A percentile compares a stretch with the other conserved stretches of the same genome.
Evolutionary conservation across 2,888 invertebrate genomes (phyloP).

Genomic region (Phania funesta): DNA sequence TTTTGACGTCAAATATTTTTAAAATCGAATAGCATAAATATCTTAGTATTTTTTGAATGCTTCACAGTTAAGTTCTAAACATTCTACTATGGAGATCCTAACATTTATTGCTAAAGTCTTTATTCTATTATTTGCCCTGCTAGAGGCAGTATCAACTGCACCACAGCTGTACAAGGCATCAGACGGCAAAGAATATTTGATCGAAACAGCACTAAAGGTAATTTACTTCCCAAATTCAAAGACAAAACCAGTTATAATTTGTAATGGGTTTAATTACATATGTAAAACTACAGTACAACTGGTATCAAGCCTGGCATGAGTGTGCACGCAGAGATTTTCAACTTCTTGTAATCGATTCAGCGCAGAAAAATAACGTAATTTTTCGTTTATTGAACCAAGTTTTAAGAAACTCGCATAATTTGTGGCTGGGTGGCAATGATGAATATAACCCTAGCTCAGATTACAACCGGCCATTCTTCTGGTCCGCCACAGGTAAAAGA

Average conservation of each 20-base stretch:
- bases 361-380: not conserved
- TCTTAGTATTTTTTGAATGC: not conserved
- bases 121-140: not conserved
- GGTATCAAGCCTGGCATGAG: constrained; percentile 22
- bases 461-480: constrained; percentile 9
- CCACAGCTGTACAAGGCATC: not conserved
- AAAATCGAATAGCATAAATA: not conserved
- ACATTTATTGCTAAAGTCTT: not conserved
- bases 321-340: constrained; percentile 29
- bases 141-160: not conserved
- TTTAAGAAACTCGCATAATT: not conserved
- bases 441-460: not conserved
- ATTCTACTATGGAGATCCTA: not conserved
- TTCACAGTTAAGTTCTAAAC: not conserved
- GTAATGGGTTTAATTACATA: not conserved
- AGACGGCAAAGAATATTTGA: constrained; percentile 35
- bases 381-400: not conserved
- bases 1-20: not conserved
- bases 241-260: not conserved
- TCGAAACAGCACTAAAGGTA: constrained; percentile 40
- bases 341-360: constrained; percentile 22
- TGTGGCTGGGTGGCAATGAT: constrained; percentile 43
- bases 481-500: constrained; percentile 6
- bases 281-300: constrained; percentile 25
- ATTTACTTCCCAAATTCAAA: not conserved